A percentile compares a stretch with the other conserved stretches of the same genome.
Conservation (phyloP, 2,888 invertebrate species). For the Lasioglossum figueresi region DNA sequence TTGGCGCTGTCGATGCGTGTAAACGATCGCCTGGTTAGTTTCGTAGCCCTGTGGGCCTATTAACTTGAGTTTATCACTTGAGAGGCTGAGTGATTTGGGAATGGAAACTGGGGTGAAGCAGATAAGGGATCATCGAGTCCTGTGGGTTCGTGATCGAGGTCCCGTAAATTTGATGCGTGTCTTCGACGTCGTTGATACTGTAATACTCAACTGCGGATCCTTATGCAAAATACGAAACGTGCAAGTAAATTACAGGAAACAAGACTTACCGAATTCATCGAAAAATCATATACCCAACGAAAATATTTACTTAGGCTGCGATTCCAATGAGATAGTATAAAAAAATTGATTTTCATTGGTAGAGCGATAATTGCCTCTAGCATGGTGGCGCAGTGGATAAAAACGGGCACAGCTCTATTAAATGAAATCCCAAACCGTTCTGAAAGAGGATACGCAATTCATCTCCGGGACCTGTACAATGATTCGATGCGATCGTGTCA, state of each 20-base stretch:
- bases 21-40: slow-evolving; percentile 20
- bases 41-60: not conserved
- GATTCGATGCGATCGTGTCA: not conserved
- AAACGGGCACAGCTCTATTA: not conserved
- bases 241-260: not conserved
- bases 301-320: not conserved
- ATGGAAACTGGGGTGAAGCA: not conserved
- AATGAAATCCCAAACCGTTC: not conserved
- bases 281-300: not conserved
- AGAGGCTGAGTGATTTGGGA: not conserved
- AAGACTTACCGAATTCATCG: too few species aligned
- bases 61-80: not conserved
- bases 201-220: not conserved
- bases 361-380: not conserved
- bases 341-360: not conserved
- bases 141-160: not conserved
- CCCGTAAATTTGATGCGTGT: not conserved
- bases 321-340: not conserved
- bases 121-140: not conserved
- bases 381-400: not conserved
- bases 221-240: not conserved
- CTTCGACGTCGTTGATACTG: not conserved
- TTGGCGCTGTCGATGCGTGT: slow-evolving; percentile 52
- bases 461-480: not conserved
- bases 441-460: not conserved